Evolutionary conservation across 2,888 invertebrate genomes (phyloP).

Genomic region (Macrostomum cliftonense): DNA sequence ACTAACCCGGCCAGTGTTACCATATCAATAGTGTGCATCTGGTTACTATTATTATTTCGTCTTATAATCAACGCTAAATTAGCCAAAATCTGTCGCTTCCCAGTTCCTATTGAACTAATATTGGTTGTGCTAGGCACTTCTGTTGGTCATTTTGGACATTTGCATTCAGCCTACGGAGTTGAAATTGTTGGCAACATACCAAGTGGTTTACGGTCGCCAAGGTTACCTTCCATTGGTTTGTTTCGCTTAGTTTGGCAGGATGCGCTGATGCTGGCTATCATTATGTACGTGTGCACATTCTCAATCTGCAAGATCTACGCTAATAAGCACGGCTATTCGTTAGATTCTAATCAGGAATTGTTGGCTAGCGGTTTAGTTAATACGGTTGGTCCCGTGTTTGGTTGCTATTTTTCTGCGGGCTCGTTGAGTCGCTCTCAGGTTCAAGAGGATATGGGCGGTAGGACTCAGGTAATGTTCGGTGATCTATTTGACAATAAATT

Average conservation of each 20-base stretch:
- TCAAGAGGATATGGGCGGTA: conserved; percentile 65
- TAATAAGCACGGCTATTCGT: conserved; percentile 40
- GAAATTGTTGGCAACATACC: conserved; percentile 57
- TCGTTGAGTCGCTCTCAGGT: conserved; percentile 46
- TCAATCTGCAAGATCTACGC: conserved; percentile 41
- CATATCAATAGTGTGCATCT: conserved; percentile 51
- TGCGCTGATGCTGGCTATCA: conserved; percentile 38
- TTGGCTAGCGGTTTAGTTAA: conserved; percentile 37
- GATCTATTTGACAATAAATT: too few species aligned
- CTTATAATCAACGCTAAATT: conserved; percentile 31
- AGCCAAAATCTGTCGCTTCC: conserved; percentile 44
- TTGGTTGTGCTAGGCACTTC: conserved; percentile 46
- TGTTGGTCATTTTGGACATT: conserved; percentile 46
- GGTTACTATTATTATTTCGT: conserved; percentile 38
- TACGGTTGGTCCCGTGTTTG: conserved; percentile 45
- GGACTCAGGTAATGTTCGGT: conserved; percentile 52
- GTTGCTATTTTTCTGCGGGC: conserved; percentile 28
- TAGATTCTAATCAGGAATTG: conserved; percentile 39
- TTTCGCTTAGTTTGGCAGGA: conserved; percentile 47
- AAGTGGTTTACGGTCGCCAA: conserved; percentile 48
- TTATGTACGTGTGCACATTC: conserved; percentile 40
- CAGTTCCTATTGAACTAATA: conserved; percentile 63
- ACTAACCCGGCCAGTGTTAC: conserved; percentile 51
- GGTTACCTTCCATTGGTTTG: conserved; percentile 36
- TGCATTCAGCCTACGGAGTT: conserved; percentile 47